phyloP scores from a whole-genome alignment of 2,113 vertebrate species.

The Dicerorhinus sumatrensis region DNA sequence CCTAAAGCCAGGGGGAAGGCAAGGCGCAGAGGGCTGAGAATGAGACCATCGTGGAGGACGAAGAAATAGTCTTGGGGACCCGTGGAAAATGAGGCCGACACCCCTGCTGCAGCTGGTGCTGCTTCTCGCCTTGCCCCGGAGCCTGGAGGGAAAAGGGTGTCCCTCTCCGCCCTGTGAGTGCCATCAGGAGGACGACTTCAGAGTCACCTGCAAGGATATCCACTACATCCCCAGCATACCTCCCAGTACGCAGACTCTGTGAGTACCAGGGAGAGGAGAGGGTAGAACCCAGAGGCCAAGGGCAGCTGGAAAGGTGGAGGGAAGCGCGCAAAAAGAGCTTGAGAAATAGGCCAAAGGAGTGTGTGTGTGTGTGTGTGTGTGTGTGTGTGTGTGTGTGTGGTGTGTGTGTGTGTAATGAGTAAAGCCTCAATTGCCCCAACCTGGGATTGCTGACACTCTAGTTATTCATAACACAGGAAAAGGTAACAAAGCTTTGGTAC shows the following conservation, averaged over 20 bases:
- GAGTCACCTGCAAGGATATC: constrained; percentile 92
- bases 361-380: neutral
- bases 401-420: neutral
- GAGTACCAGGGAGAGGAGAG: constrained; percentile 86
- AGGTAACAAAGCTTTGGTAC: neutral
- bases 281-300: neutral
- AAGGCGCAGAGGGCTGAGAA: constrained; percentile 28
- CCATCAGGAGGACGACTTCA: constrained; percentile 89
- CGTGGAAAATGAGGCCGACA: constrained; percentile 78
- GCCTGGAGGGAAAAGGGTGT: constrained; percentile 67
- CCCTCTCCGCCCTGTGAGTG: constrained; percentile 92
- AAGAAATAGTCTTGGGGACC: constrained; percentile 20
- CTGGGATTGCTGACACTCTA: neutral
- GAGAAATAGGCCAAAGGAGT: neutral
- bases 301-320: neutral
- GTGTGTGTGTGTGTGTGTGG: fast-evolving
- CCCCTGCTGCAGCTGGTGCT: constrained; percentile 73
- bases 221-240: constrained; percentile 92
- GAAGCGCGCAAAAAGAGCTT: neutral
- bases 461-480: neutral
- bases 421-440: neutral
- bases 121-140: constrained; percentile 75
- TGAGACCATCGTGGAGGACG: neutral
- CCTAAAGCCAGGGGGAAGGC: neutral
- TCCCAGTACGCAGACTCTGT: constrained; percentile 93